Evolutionary conservation across 1,140 invertebrate genomes (phyloP).

Genomic region (Mamestra configurata): DNA sequence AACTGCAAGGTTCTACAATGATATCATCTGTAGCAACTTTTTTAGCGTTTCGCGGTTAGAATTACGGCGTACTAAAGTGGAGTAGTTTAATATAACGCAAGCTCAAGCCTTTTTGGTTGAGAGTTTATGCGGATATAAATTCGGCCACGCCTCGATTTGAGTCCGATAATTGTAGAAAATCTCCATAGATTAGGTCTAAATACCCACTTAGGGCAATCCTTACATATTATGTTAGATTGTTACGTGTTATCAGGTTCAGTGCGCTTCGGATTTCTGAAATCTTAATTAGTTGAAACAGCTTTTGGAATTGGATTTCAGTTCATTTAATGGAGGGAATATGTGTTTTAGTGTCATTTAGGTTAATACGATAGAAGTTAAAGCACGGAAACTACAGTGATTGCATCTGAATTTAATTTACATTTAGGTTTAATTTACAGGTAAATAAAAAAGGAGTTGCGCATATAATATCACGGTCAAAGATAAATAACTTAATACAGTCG

Average conservation of each 20-base stretch:
- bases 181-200: constrained; percentile 52
- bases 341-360: too few relatives aligned
- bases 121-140: constrained; percentile 69
- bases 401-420: too few relatives aligned
- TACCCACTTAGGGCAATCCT: neutral
- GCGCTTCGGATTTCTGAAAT: constrained; percentile 19
- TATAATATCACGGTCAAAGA: too few relatives aligned
- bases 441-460: too few relatives aligned
- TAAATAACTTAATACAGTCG: too few relatives aligned
- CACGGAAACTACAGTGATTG: too few relatives aligned
- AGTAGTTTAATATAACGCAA: constrained; percentile 58
- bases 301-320: too few relatives aligned
- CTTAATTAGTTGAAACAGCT: constrained; percentile 43
- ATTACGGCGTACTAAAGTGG: constrained; percentile 57
- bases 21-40: constrained; percentile 50
- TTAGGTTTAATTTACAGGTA: too few relatives aligned
- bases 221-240: constrained; percentile 40
- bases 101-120: constrained; percentile 58
- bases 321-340: too few relatives aligned
- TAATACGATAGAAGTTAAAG: too few relatives aligned
- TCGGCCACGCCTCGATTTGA: constrained; percentile 58
- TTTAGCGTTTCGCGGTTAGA: constrained; percentile 52
- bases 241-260: constrained; percentile 11
- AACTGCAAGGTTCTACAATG: constrained; percentile 39
- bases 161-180: constrained; percentile 61